Evolutionary conservation across 2,113 vertebrate genomes (phyloP).

Genomic region (Lamprologus ornatipinnis): DNA sequence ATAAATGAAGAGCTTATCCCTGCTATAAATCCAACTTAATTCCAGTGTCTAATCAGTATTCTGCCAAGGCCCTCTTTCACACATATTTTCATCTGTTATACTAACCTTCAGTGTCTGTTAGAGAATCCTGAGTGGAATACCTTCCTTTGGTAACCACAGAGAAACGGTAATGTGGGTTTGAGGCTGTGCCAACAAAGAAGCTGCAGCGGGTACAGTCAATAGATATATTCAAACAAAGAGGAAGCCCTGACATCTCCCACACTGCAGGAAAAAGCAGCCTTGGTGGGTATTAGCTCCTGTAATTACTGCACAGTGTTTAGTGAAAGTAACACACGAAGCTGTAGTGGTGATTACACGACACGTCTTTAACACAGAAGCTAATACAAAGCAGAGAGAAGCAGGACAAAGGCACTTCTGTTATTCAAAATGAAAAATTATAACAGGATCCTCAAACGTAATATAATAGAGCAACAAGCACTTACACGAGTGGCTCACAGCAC

Average conservation of each 20-base stretch:
- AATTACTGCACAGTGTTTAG: background rate
- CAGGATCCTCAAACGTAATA: background rate
- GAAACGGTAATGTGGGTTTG: background rate
- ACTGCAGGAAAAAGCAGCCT: background rate
- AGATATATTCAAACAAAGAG: background rate
- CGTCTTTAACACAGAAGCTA: background rate
- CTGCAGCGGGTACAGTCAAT: background rate
- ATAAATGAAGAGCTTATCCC: conserved; percentile 30
- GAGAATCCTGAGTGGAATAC: background rate
- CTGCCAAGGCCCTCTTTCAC: background rate
- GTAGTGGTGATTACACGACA: background rate
- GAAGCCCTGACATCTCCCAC: background rate
- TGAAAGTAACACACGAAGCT: background rate
- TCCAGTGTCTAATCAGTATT: conserved; percentile 31
- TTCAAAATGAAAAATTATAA: background rate
- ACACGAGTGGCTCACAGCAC: background rate
- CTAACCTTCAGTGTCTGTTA: background rate
- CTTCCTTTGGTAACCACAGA: background rate
- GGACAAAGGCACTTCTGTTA: background rate
- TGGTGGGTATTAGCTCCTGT: background rate
- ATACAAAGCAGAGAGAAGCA: background rate
- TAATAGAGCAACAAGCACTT: background rate
- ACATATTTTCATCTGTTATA: conserved; percentile 10
- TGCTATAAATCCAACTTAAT: conserved; percentile 40
- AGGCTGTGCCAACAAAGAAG: background rate